Evolutionary conservation across 1,140 invertebrate species (phyloP).

Genomic region (Anoplophora glabripennis): DNA sequence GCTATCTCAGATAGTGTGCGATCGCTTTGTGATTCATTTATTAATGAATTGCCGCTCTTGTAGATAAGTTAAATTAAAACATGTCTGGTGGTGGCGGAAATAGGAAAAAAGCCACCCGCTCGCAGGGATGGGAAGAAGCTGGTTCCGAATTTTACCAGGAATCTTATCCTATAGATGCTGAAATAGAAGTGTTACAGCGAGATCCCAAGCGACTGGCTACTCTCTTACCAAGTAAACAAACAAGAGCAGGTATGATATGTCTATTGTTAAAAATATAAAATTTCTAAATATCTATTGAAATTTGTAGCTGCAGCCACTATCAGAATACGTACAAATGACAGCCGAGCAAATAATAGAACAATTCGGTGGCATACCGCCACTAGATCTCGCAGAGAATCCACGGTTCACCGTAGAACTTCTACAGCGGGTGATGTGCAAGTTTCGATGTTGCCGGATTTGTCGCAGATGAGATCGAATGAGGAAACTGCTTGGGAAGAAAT

Average conservation of each 20-base stretch:
- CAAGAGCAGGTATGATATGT: constrained; percentile 51
- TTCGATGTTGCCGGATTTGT: constrained; percentile 73
- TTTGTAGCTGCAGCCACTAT: constrained; percentile 48
- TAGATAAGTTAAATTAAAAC: constrained; percentile 14
- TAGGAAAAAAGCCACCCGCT: constrained; percentile 54
- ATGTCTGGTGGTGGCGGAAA: constrained; percentile 63
- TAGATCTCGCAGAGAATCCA: constrained; percentile 62
- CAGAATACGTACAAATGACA: constrained; percentile 48
- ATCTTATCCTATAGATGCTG: constrained; percentile 71
- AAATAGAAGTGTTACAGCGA: constrained; percentile 60
- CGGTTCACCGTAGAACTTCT: constrained; percentile 60
- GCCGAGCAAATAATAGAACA: constrained; percentile 35
- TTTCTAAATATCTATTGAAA: not conserved
- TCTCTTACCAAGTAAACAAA: constrained; percentile 73
- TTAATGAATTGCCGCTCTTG: too few relatives aligned
- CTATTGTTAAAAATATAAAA: not conserved
- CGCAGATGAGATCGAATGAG: constrained; percentile 69
- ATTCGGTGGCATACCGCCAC: constrained; percentile 57
- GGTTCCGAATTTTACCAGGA: constrained; percentile 84
- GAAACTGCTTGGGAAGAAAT: constrained; percentile 83
- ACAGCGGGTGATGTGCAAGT: constrained; percentile 68
- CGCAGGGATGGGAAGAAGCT: constrained; percentile 77
- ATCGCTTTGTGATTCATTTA: too few relatives aligned
- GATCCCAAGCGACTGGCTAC: constrained; percentile 73
- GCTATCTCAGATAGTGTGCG: too few relatives aligned